Evolutionary conservation across 2,888 invertebrate genomes (phyloP), one percentile per base, ranked within the genome.

Genomic region (Hyalella azteca): DNA sequence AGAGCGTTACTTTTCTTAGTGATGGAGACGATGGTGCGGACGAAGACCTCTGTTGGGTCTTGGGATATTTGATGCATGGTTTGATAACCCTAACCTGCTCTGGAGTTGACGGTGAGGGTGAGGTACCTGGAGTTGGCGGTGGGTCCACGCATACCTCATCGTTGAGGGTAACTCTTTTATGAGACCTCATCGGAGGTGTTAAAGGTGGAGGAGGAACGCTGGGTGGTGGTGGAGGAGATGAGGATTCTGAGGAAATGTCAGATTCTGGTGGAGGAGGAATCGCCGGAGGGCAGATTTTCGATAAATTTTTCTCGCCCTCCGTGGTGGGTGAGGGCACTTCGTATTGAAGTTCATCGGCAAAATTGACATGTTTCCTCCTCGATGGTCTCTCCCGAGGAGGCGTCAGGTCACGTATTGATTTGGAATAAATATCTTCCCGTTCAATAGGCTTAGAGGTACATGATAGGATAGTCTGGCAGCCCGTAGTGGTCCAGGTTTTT

Each of bases 181-280:
- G 77, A 39, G 39, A 39, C 50, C 77, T n/a, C 13, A 36, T 39
- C 9, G 78, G 36, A 26, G 41, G 78, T 29, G 78, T 66, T 41
- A 48, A 73, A 15, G 78, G 49, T n/a, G 49, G 60, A 5, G 77
- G 78, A 19, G 78, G 60, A n/a, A 73, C 32, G n/a, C 73, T 26
- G 15, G 73, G 73, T 22, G 19, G 66, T 22, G 48, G 78, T 19
- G 73, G 73, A n/a, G 73, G 73, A 39, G 48, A 60, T 15, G 66
- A 73, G 19, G 78, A 78, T n/a, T 48, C 48, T 2, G 49, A 78
- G n/a, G 73, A 45, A 15, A 32, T 39, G 76, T 39, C 75, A 76
- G 22, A 81, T 60, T 26, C 78, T 60, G 50, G 76, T 66, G 22
- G 60, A 32, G 39, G 78, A 81, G 60, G 76, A 32, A 36, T 26